Evolutionary conservation across 2,797 vertebrate genomes (phyloP), one percentile per base, ranked within the genome.

Genomic region (Fistularia commersonii): DNA sequence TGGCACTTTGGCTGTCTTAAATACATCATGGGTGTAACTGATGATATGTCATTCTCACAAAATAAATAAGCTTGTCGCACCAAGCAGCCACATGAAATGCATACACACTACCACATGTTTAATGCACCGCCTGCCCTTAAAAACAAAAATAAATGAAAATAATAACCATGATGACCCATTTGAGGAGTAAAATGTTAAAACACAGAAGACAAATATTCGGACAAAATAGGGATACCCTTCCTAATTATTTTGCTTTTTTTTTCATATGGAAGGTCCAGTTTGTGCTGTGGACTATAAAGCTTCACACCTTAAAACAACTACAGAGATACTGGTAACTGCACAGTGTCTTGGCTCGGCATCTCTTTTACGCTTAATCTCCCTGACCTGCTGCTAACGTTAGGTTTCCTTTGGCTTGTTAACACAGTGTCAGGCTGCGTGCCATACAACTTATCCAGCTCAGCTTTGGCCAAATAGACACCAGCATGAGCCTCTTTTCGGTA

Each of bases 211-310:
- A 64, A 74, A 66, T 71, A 80, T 65, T 70, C 66, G 52, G 66
- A 83, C 61, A 64, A 5, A 48, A 70, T 49, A 40, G 65, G 72
- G 52, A 61, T 32, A 10, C 54, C 52, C 43, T 72, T 76, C 63
- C 52, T 55, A 7, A 59, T 69, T 48, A 33, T 42, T 49, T 71
- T 64, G 54, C 69, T 67, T 48, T 48, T 70, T 61, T 74, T 67
- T 39, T 23, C 9, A 63, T 32, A 50, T 32, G 13, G 55, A 81
- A 76, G 45, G 76, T 77, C 75, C 64, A 63, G 67, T 74, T 89
- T 89, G 87, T 90, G 89, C 88, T 87, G 78, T 82, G 76, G 79
- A 80, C 61, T 71, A 32, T 84, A 80, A 84, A 87, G 81, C 83
- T 88, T 84, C 76, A 74, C 77, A 84, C 74, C 72, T 79, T 58